These are phyloP conservation scores for Phylloscopus trochilus DNA, from an alignment of 2,113 vertebrate species.

Conservation along the genomic window DNA sequence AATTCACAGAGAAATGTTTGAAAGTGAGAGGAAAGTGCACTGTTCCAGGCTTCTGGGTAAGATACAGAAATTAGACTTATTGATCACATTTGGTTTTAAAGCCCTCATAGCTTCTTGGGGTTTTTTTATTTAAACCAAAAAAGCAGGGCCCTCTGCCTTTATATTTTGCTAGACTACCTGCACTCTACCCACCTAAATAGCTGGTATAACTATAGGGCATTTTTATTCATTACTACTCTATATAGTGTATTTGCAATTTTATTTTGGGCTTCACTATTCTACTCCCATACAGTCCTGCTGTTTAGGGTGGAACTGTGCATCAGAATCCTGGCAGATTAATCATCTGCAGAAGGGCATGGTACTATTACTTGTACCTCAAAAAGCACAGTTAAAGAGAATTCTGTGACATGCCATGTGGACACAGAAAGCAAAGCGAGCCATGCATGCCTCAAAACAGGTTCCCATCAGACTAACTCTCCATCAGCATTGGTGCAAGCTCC, in stretches of 20 bases:
- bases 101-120: background rate
- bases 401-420: fast-evolving
- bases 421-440: background rate
- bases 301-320: background rate
- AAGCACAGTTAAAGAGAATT: background rate
- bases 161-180: background rate
- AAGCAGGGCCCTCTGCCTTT: background rate
- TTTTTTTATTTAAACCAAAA: background rate
- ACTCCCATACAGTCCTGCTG: fast-evolving
- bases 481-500: background rate
- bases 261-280: background rate
- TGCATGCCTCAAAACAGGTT: background rate
- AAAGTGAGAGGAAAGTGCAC: background rate
- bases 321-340: background rate
- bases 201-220: background rate
- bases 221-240: background rate
- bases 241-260: background rate
- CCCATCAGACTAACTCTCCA: background rate
- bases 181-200: background rate
- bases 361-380: background rate
- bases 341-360: background rate
- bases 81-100: background rate
- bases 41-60: background rate
- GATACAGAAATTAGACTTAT: background rate
- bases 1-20: background rate